phyloP scores from a whole-genome alignment of 2,888 invertebrate species.

The Dicranocentrus wangi region DNA sequence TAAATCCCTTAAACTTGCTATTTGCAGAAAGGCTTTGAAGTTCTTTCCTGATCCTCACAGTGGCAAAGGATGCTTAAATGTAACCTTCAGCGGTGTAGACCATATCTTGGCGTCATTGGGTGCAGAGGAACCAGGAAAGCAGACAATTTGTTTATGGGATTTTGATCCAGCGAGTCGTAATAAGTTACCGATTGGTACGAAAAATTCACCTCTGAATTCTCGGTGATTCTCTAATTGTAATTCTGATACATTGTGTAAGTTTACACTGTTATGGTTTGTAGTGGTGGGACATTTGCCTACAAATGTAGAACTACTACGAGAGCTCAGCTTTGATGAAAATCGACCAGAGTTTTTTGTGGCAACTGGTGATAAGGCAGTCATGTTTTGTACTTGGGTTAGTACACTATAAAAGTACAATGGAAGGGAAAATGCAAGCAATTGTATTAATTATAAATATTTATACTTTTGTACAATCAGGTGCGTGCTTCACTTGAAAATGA shows the following conservation, averaged over 20 bases:
- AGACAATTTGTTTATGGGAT: slow-evolving; percentile 61
- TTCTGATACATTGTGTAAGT: too few relatives aligned
- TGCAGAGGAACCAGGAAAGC: slow-evolving; percentile 57
- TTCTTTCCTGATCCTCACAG: slow-evolving; percentile 57
- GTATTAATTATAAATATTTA: background rate
- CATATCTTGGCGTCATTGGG: slow-evolving; percentile 62
- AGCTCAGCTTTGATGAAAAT: slow-evolving; percentile 61
- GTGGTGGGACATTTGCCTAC: slow-evolving; percentile 46
- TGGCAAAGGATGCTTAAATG: slow-evolving; percentile 48
- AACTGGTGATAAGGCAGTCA: slow-evolving; percentile 66
- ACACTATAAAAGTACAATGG: background rate
- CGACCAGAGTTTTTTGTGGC: slow-evolving; percentile 67
- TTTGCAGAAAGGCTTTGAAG: slow-evolving; percentile 57
- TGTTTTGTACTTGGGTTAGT: slow-evolving; percentile 69
- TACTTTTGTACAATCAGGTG: background rate
- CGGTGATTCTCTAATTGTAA: too few relatives aligned
- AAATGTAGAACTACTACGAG: slow-evolving; percentile 53
- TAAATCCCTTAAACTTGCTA: too few relatives aligned
- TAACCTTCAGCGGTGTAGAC: slow-evolving; percentile 59
- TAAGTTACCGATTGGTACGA: slow-evolving; percentile 58
- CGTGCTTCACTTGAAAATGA: slow-evolving; percentile 13
- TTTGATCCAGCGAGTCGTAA: slow-evolving; percentile 31
- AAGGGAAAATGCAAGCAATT: background rate
- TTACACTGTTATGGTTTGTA: too few relatives aligned
- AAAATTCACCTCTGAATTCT: too few relatives aligned